Evolutionary conservation across 2,888 invertebrate genomes (phyloP), one percentile per base, ranked within the genome.

Genomic region (Heliconius ethilla): DNA sequence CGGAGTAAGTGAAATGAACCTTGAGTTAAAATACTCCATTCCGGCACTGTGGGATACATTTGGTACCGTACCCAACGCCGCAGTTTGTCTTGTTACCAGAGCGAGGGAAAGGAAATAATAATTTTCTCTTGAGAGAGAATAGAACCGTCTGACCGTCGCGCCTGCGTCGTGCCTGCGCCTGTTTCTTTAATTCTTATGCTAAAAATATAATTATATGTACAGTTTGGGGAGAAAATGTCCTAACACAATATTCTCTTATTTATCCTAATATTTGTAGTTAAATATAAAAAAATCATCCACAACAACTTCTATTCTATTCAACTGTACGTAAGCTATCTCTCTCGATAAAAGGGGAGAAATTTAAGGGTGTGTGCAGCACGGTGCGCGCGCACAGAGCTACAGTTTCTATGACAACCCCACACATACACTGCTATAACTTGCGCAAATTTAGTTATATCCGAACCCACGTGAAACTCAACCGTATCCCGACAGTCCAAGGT

Each of bases 351-450:
- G 88, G 88, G 88, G 87, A 88, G 87, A 82, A 78, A 81, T 72
- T 82, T 82, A 83, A 80, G 85, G 85, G 89, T 89, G 89, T 86
- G 87, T 82, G 82, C 86, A 89, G 89, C 87, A 78, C 89, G 86
- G 87, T 93, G 94, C 93, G 94, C 94, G 94, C 94, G 94, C 94
- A 93, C 83, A 88, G 89, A 88, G 91, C 90, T 89, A 88, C 87
- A 90, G 94, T 94, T 94, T 92, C 94, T 94, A 94, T 94, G 94
- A 93, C 94, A 93, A 92, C 92, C 90, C 92, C 87, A 90, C 88
- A 88, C 90, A 93, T 90, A 93, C 91, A 89, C 88, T 87, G 89
- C 88, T 88, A 27, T 63, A 87, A 89, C 89, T 91, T 89, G 90
- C 90, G 91, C 92, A 87, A 90, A 91, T 83, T 85, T 84, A 83